Percentiles rank a stretch among this genome's conserved stretches.
These are phyloP conservation scores for Chorisops tibialis DNA, from an alignment of 2,888 invertebrate genomes.

Conservation along the genomic window DNA sequence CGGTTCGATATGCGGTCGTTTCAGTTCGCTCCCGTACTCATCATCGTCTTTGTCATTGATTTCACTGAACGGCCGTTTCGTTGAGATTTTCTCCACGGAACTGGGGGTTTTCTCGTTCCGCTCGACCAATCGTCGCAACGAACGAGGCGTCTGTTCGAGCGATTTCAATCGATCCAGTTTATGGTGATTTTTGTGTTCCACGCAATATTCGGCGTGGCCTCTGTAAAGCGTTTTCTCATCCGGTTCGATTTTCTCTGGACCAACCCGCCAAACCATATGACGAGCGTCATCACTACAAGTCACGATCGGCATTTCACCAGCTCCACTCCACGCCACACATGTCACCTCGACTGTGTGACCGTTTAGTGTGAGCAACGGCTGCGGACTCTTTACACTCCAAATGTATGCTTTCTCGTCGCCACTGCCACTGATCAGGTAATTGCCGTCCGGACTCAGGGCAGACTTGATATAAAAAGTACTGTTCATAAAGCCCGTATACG, in stretches of 20 bases:
- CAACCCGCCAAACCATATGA: slow-evolving; percentile 73
- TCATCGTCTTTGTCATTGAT: slow-evolving; percentile 41
- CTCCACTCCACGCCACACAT: slow-evolving; percentile 74
- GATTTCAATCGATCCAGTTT: slow-evolving; percentile 30
- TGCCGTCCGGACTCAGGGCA: slow-evolving; percentile 74
- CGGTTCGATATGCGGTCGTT: slow-evolving; percentile 50
- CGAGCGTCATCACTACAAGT: slow-evolving; percentile 82
- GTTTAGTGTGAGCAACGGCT: slow-evolving; percentile 65
- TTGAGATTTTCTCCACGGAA: slow-evolving; percentile 43
- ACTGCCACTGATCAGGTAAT: slow-evolving; percentile 83
- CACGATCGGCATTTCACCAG: slow-evolving; percentile 60
- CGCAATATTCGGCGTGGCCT: slow-evolving; percentile 54
- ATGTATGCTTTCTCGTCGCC: slow-evolving; percentile 83
- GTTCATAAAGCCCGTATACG: slow-evolving; percentile 72
- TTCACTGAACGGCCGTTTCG: slow-evolving; percentile 47
- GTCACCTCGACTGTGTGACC: slow-evolving; percentile 87
- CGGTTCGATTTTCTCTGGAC: slow-evolving; percentile 52
- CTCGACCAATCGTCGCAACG: slow-evolving; percentile 53
- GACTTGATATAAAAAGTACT: slow-evolving; percentile 83
- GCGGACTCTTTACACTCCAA: slow-evolving; percentile 68
- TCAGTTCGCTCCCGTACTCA: slow-evolving; percentile 41
- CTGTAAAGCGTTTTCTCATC: slow-evolving; percentile 47
- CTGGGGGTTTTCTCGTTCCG: slow-evolving; percentile 46
- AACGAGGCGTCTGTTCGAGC: slow-evolving; percentile 55
- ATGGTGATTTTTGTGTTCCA: slow-evolving; percentile 38